phyloP scores from a whole-genome alignment of 2,888 invertebrate species.

The Eupithecia insigniata region DNA sequence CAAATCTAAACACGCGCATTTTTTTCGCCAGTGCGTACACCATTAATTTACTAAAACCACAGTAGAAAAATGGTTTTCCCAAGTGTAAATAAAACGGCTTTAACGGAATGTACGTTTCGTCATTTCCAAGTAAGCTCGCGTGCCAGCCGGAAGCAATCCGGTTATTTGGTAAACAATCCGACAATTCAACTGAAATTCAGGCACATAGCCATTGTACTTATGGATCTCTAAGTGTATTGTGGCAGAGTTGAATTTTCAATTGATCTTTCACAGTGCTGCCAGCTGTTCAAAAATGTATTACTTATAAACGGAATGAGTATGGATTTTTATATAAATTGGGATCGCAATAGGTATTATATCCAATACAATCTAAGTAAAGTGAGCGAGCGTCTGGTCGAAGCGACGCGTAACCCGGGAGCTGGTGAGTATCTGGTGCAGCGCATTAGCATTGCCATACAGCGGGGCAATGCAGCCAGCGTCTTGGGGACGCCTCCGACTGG shows the following conservation, averaged over 20 bases:
- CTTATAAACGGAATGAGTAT: too few species aligned
- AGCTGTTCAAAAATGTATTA: not conserved
- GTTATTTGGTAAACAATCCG: slow-evolving; percentile 18
- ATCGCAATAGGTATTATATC: too few species aligned
- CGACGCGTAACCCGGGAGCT: too few species aligned
- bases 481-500: too few species aligned
- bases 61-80: not conserved
- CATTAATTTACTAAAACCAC: not conserved
- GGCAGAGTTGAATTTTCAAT: not conserved
- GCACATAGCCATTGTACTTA: slow-evolving; percentile 7
- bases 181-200: slow-evolving; percentile 10
- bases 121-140: not conserved
- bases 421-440: too few species aligned
- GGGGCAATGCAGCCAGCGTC: too few species aligned
- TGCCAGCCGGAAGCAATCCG: slow-evolving; percentile 15
- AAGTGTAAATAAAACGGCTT: not conserved
- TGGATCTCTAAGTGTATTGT: not conserved
- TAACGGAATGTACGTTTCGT: not conserved
- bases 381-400: too few species aligned
- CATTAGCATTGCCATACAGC: too few species aligned
- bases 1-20: too few species aligned
- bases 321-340: not conserved
- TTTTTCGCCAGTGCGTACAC: not conserved
- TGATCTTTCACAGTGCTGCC: not conserved
- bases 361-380: too few species aligned